Base-by-base conservation (phyloP, 1,140 invertebrate genomes). In the Diploscapter pachys region DNA sequence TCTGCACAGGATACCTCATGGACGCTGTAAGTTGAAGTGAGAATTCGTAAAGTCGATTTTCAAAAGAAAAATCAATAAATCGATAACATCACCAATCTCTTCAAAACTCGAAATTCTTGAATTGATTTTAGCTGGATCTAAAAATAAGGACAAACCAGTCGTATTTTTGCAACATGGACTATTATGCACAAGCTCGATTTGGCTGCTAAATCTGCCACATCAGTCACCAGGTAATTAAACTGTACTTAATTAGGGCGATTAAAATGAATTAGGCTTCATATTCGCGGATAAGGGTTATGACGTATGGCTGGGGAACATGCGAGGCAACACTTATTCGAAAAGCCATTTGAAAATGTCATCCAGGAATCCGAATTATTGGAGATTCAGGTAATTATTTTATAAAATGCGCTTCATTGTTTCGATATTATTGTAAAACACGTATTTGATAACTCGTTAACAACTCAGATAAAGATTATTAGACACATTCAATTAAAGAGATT, bases 151-250 rank as follows among this genome's bases (percentile, higher is more conserved):
- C 9, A 78, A 78, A 69, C 81, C 81, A 13, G 81, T 81, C 50
- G 81, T 83, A 13, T 82, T 83, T 63, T 82, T 93, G 0, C 92
- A 93, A 82, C 92, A 93, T 84, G 93, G 92, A 0, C 86, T 93
- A 6, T 85, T 93, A 0, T 90, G 90, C 5, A 91, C 91, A 79
- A 92, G 91, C 3, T 89, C 90, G 0, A 91, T 92, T 82, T 94
- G 90, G 90, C 87, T 94, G 11, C 86, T 92, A 3, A 88, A 90
- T 77, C 90, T 90, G 11, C 88, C 89, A 2, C 84, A 89, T 56
- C 89, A 89, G 81, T 89, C 87, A 48, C 84, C 91, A 64, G 91
- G 91, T 90, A 86, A 84, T 75, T 31, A 31, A 31, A 31, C 1
- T 31, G 31, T 31, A 31, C 31, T 31, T 31, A 31, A 31, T 31